Evolutionary conservation across 2,113 vertebrate genomes (phyloP).

Genomic region (Silurus glanis): DNA sequence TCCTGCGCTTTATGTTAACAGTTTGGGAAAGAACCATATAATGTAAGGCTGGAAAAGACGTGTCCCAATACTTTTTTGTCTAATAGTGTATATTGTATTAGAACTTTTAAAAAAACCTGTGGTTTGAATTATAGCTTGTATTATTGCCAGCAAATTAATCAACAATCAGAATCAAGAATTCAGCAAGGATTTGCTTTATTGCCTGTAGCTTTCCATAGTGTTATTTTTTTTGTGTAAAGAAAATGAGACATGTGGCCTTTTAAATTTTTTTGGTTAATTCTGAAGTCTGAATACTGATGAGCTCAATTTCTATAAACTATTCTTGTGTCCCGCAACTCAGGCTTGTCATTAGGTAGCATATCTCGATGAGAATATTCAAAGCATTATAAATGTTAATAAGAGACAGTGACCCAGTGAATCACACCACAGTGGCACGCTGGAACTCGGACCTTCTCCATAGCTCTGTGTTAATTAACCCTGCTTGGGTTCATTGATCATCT

Average conservation of each 20-base stretch:
- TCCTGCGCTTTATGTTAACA: no score
- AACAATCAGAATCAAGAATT: not conserved
- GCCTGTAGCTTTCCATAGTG: not conserved
- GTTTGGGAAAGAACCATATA: no score
- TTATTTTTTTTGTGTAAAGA: no score
- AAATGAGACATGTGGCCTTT: not conserved
- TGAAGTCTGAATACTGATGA: not conserved
- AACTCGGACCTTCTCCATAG: not conserved
- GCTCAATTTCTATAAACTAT: not conserved
- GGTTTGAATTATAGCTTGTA: not conserved
- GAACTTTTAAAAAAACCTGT: not conserved
- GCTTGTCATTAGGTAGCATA: not conserved
- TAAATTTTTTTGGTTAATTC: not conserved
- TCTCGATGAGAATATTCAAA: slow-evolving; percentile 14
- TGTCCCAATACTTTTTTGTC: no score
- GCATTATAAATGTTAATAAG: slow-evolving; percentile 2
- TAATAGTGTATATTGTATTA: not conserved
- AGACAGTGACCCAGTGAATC: not conserved
- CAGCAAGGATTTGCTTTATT: not conserved
- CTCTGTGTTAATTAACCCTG: not conserved
- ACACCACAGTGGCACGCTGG: not conserved
- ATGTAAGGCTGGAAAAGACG: no score
- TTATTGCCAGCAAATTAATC: not conserved
- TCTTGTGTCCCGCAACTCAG: not conserved
- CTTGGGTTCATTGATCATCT: not conserved